Evolutionary conservation across 30 jellyfish, hydroid and myxozoan genomes (phyloP).

Genomic region (Hydractinia echinata): DNA sequence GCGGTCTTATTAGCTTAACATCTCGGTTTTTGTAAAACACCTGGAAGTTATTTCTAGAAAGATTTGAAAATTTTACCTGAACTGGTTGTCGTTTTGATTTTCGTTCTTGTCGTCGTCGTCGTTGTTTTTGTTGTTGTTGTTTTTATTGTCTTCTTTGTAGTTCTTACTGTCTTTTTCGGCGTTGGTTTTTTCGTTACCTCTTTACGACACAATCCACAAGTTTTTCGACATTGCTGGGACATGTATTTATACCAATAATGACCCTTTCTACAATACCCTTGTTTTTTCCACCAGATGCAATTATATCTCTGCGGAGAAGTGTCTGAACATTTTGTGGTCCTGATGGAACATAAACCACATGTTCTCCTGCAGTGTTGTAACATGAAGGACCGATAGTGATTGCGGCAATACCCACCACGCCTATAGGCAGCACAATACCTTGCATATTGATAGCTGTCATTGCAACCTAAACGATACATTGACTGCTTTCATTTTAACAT

Average conservation of each 20-base stretch:
- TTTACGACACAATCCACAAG: neutral
- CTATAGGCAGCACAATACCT: neutral
- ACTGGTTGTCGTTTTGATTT: no score
- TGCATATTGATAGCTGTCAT: neutral
- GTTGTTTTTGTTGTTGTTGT: neutral
- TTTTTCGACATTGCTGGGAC: neutral
- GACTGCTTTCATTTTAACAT: no score
- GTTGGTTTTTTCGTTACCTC: neutral
- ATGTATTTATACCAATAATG: neutral
- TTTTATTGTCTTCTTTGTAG: neutral
- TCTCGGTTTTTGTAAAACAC: no score
- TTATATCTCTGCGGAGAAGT: neutral
- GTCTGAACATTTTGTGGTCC: neutral
- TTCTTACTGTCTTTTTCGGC: neutral
- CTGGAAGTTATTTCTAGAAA: no score
- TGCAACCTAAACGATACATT: neutral
- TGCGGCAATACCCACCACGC: neutral
- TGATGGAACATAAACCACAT: neutral
- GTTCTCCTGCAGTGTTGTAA: neutral
- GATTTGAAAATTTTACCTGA: no score
- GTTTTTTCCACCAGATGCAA: neutral
- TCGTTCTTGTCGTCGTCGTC: neutral
- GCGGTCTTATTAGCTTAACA: no score
- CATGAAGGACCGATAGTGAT: neutral
- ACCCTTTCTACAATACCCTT: neutral